Percentiles rank a stretch among this genome's conserved stretches.
These are phyloP conservation scores for Sepioteuthis lessoniana DNA, from an alignment of 2,888 invertebrate species.

Conservation along the genomic window DNA sequence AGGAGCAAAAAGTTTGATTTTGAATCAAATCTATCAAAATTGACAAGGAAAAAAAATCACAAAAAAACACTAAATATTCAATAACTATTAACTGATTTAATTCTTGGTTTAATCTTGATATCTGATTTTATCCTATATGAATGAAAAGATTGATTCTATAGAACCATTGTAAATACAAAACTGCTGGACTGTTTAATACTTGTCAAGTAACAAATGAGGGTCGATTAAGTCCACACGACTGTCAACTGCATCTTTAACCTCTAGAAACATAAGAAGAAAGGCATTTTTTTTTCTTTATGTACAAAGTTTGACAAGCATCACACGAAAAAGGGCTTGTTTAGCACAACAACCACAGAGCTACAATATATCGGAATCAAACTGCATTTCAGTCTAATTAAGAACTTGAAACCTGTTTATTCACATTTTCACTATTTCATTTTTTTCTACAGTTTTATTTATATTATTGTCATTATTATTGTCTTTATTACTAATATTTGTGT, in stretches of 20 bases:
- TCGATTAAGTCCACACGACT: neutral
- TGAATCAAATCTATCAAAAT: neutral
- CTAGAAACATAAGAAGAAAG: neutral
- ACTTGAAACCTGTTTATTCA: neutral
- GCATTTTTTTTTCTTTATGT: neutral
- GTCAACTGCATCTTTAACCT: neutral
- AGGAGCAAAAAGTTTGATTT: neutral
- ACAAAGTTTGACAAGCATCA: constrained; percentile 10
- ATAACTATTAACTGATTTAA: neutral
- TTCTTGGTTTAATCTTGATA: neutral
- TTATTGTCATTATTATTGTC: neutral
- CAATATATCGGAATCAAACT: neutral
- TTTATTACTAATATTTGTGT: neutral
- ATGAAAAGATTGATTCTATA: neutral
- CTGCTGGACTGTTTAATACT: neutral
- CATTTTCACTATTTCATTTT: neutral
- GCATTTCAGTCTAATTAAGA: neutral
- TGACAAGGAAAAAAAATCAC: neutral
- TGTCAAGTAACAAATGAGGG: neutral
- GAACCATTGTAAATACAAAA: neutral
- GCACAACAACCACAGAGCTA: neutral
- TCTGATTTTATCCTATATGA: neutral
- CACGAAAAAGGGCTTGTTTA: neutral
- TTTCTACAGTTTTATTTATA: neutral
- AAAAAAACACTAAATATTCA: neutral